Evolutionary conservation across 2,888 invertebrate genomes (phyloP).

Genomic region (Tetranychus piercei): DNA sequence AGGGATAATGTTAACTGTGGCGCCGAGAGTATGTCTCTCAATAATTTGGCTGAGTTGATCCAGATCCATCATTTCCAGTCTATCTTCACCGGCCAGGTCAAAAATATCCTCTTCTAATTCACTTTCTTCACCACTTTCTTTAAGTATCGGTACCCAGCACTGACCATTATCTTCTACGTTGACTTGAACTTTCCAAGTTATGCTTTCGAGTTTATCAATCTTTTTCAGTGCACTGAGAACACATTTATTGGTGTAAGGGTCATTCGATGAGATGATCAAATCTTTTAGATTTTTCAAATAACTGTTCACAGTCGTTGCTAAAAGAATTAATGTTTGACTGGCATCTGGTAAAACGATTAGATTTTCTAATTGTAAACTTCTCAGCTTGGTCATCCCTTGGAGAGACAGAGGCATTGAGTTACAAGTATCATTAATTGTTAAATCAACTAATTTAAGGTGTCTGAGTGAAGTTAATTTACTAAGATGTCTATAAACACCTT

Average conservation of each 20-base stretch:
- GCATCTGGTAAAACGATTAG: slow-evolving; percentile 15
- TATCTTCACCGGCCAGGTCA: slow-evolving; percentile 1
- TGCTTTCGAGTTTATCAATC: slow-evolving; percentile 10
- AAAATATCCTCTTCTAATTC: slow-evolving; percentile 11
- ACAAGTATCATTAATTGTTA: slow-evolving; percentile 14
- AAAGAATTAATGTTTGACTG: slow-evolving; percentile 9
- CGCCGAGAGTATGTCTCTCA: neutral
- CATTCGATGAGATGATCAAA: slow-evolving; percentile 12
- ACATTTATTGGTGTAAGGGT: slow-evolving; percentile 19
- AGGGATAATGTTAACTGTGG: neutral
- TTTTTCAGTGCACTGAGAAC: slow-evolving; percentile 17
- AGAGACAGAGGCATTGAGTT: slow-evolving; percentile 7
- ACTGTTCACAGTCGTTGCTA: neutral
- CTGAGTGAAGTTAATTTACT: slow-evolving; percentile 9
- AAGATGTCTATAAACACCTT: slow-evolving; percentile 15
- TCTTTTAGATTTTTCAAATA: slow-evolving; percentile 5
- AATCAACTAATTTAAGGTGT: slow-evolving; percentile 16
- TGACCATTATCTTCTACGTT: slow-evolving; percentile 22
- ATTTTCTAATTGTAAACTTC: slow-evolving; percentile 16
- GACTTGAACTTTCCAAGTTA: slow-evolving; percentile 18
- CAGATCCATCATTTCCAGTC: slow-evolving; percentile 17
- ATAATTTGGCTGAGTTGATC: slow-evolving; percentile 15
- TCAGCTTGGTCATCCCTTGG: slow-evolving; percentile 13
- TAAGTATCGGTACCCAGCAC: slow-evolving; percentile 20
- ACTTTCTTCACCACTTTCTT: slow-evolving; percentile 11